Conservation (phyloP, 2,888 invertebrate genomes). For the Ariolimax columbianus region DNA sequence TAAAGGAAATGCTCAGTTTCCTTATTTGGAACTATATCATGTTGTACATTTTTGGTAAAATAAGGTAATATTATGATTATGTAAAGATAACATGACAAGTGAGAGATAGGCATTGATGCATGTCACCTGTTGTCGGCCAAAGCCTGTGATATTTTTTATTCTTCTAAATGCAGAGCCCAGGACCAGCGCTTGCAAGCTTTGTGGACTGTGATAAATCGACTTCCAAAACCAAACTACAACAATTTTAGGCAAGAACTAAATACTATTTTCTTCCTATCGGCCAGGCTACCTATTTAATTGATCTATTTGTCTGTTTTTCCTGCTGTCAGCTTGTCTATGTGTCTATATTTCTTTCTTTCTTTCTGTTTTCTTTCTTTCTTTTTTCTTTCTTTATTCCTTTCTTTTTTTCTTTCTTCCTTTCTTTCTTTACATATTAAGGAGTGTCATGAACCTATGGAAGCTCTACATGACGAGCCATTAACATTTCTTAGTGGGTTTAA, state of each 20-base stretch:
- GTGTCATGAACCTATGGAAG: no score
- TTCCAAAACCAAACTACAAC: constrained; percentile 90
- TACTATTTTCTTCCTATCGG: background rate
- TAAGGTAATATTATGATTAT: no score
- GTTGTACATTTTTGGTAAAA: no score
- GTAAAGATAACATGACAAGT: background rate
- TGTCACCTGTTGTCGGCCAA: background rate
- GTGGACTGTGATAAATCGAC: constrained; percentile 86
- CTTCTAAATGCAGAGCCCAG: constrained; percentile 64
- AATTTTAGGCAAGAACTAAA: constrained; percentile 85
- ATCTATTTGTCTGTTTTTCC: background rate
- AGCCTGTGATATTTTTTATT: background rate
- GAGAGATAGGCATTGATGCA: background rate
- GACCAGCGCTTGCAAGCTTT: constrained; percentile 81
- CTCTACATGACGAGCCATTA: no score
- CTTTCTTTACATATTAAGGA: background rate
- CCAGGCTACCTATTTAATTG: background rate
- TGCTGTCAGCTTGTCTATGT: no score
- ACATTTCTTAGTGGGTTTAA: no score
- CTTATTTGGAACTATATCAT: background rate
- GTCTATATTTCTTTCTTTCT: background rate
- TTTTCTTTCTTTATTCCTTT: background rate
- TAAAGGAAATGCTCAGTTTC: no score
- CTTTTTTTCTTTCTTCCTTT: background rate
- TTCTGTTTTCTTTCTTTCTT: background rate